Conservation (phyloP, 2,888 invertebrate species). For the Cryptophagus acutangulus region DNA sequence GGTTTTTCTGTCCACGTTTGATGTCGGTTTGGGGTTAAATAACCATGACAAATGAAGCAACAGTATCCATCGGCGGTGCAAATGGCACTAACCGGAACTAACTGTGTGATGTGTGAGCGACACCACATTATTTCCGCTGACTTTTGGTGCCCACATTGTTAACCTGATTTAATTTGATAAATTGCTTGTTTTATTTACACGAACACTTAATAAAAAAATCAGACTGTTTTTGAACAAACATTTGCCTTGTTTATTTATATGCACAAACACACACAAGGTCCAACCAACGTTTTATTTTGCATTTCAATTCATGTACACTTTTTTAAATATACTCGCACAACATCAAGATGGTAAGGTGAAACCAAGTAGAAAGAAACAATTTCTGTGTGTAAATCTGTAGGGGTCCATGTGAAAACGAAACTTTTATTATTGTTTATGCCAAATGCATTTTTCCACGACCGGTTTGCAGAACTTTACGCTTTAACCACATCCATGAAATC, state of each 20-base stretch:
- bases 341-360: slow-evolving; percentile 39
- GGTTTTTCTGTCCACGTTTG: slow-evolving; percentile 9
- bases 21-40: slow-evolving; percentile 33
- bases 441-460: too few species aligned
- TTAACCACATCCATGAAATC: too few species aligned
- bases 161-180: slow-evolving; percentile 22
- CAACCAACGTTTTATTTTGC: too few species aligned
- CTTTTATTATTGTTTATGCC: slow-evolving; percentile 37
- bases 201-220: slow-evolving; percentile 7
- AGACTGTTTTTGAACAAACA: not conserved
- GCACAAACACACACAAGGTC: too few species aligned
- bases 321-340: slow-evolving; percentile 34
- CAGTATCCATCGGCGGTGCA: slow-evolving; percentile 36
- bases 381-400: slow-evolving; percentile 32
- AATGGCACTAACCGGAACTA: slow-evolving; percentile 39
- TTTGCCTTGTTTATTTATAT: too few species aligned
- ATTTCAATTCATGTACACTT: too few species aligned
- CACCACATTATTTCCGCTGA: slow-evolving; percentile 39
- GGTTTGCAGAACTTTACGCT: too few species aligned
- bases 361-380: slow-evolving; percentile 37
- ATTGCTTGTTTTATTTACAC: slow-evolving; percentile 11
- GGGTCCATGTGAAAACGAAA: slow-evolving; percentile 35
- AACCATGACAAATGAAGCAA: slow-evolving; percentile 42
- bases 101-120: slow-evolving; percentile 38
- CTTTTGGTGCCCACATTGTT: slow-evolving; percentile 15